These are phyloP conservation scores for Fopius arisanus DNA, from an alignment of 1,140 invertebrate species.

Conservation along the genomic window DNA sequence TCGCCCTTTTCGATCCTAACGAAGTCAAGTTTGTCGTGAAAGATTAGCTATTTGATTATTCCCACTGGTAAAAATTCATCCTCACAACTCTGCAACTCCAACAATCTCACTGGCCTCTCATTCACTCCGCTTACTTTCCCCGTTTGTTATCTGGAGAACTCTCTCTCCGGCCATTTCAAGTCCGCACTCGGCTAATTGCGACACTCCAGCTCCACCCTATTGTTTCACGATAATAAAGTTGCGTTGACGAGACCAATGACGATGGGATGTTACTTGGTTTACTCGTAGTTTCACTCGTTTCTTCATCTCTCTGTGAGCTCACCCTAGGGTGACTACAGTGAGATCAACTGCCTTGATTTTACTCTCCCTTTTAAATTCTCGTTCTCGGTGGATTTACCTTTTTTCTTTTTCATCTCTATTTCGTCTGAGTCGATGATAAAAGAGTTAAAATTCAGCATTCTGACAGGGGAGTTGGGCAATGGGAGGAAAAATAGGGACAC, in stretches of 20 bases:
- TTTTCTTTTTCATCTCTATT: not conserved
- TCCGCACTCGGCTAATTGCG: constrained; percentile 9
- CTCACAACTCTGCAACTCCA: not conserved
- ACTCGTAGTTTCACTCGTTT: not conserved
- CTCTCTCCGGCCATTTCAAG: not conserved
- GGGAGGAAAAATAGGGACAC: constrained; percentile 3
- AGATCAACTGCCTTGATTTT: not conserved
- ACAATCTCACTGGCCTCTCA: constrained; percentile 14
- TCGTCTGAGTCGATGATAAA: constrained; percentile 9
- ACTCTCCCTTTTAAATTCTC: not conserved
- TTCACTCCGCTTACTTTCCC: not conserved
- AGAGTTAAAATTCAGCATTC: constrained; percentile 27
- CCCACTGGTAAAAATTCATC: too few species aligned
- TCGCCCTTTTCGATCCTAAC: not conserved
- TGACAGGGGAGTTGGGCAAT: not conserved
- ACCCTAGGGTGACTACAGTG: not conserved
- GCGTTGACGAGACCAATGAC: not conserved
- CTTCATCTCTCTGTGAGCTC: not conserved
- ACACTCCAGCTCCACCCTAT: not conserved
- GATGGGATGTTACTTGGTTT: constrained; percentile 11
- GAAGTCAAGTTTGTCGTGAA: too few species aligned
- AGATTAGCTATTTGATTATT: too few species aligned
- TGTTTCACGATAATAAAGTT: constrained; percentile 16
- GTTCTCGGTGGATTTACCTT: not conserved
- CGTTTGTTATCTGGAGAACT: not conserved